A percentile compares a stretch with the other conserved stretches of the same genome.
These are phyloP conservation scores for Pyrocoelia pectoralis DNA, from an alignment of 2,888 invertebrate species.

Conservation along the genomic window DNA sequence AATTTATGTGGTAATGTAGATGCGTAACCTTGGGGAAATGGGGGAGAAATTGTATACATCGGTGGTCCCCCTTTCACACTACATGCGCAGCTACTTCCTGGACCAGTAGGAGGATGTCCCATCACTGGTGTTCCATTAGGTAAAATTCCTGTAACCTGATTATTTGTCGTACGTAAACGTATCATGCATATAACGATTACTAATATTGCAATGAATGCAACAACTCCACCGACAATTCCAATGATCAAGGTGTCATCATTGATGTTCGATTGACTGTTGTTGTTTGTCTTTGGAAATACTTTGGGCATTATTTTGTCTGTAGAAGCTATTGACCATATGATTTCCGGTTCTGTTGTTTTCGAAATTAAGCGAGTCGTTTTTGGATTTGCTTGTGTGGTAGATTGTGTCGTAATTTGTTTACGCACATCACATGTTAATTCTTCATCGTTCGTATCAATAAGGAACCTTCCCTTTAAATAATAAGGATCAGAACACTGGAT, in stretches of 20 bases:
- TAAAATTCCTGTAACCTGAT: slow-evolving; percentile 76
- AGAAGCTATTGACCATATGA: slow-evolving; percentile 89
- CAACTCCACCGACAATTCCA: slow-evolving; percentile 93
- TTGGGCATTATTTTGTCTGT: slow-evolving; percentile 67
- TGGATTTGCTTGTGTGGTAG: slow-evolving; percentile 45
- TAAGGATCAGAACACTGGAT: slow-evolving; percentile 72
- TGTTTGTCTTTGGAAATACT: slow-evolving; percentile 66
- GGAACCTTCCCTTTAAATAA: slow-evolving; percentile 71
- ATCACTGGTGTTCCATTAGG: slow-evolving; percentile 61
- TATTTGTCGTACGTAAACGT: slow-evolving; percentile 66
- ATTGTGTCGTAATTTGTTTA: slow-evolving; percentile 63
- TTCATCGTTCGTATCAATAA: slow-evolving; percentile 81
- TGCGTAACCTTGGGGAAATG: slow-evolving; percentile 63
- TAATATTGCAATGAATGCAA: slow-evolving; percentile 87
- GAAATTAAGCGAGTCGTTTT: slow-evolving; percentile 65
- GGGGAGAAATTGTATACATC: slow-evolving; percentile 65
- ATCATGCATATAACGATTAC: slow-evolving; percentile 91
- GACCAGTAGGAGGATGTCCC: slow-evolving; percentile 54
- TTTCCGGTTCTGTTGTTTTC: slow-evolving; percentile 81
- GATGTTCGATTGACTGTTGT: slow-evolving; percentile 65
- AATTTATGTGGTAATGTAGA: slow-evolving; percentile 74
- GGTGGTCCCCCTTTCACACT: slow-evolving; percentile 62
- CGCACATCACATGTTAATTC: slow-evolving; percentile 80
- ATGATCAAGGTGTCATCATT: slow-evolving; percentile 94
- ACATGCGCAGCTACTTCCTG: slow-evolving; percentile 65